A percentile compares a stretch with the other conserved stretches of the same genome.
These are phyloP conservation scores for Silvanus unidentatus DNA, from an alignment of 2,888 invertebrate genomes.

Conservation along the genomic window DNA sequence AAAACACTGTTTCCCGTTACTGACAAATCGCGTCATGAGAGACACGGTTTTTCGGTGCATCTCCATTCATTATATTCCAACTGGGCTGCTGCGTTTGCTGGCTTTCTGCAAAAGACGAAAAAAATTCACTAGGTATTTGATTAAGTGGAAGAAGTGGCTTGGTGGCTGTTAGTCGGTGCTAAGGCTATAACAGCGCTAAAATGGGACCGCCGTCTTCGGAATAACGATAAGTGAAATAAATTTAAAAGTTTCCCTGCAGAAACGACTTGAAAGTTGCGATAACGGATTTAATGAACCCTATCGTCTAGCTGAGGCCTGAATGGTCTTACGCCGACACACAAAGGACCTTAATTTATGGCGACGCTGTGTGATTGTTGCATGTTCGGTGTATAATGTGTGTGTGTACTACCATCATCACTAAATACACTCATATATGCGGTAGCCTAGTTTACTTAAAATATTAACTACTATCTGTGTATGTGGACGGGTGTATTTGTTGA, in stretches of 20 bases:
- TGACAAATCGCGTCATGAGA: too few relatives aligned
- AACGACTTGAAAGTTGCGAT: slow-evolving; percentile 42
- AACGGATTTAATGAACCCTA: slow-evolving; percentile 47
- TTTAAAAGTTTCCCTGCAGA: slow-evolving; percentile 45
- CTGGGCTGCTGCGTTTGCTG: too few relatives aligned
- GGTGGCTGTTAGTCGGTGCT: slow-evolving; percentile 16
- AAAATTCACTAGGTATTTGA: slow-evolving; percentile 1
- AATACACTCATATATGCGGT: too few relatives aligned
- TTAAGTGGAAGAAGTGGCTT: slow-evolving; percentile 22
- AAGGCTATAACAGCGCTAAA: slow-evolving; percentile 17
- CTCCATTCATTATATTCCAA: too few relatives aligned
- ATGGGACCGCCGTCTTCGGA: slow-evolving; percentile 32
- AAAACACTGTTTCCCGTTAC: background rate
- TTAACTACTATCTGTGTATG: too few relatives aligned
- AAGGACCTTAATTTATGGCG: slow-evolving; percentile 15
- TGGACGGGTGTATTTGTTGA: too few relatives aligned
- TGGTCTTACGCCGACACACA: slow-evolving; percentile 37
- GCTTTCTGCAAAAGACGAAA: too few relatives aligned
- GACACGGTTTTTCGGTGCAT: too few relatives aligned
- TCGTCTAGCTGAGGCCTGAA: slow-evolving; percentile 41
- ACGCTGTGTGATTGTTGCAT: slow-evolving; percentile 9
- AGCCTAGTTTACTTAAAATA: too few relatives aligned
- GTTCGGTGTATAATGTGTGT: too few relatives aligned
- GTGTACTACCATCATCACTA: too few relatives aligned
- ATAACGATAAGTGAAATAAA: slow-evolving; percentile 47